phyloP scores from a whole-genome alignment of 2,113 vertebrate genomes.

The Megaptera novaeangliae region DNA sequence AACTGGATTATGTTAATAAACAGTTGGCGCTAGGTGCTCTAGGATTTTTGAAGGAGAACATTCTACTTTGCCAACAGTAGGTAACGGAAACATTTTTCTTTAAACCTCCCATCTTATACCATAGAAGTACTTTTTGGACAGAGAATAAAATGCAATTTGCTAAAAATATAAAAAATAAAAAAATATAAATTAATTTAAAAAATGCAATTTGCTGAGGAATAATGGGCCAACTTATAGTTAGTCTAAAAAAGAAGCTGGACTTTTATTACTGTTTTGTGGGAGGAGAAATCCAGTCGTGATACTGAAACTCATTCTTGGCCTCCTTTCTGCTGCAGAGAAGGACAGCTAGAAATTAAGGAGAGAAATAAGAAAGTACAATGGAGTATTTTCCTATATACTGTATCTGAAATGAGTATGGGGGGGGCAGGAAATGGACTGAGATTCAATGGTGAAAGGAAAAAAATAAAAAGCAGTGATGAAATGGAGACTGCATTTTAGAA shows the following conservation, averaged over 20 bases:
- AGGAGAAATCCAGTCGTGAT: not conserved
- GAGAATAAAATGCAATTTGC: not conserved
- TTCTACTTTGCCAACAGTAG: not conserved
- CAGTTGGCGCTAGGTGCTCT: not conserved
- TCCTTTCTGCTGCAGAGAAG: not conserved
- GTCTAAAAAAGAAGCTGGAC: not conserved
- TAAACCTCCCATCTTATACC: not conserved
- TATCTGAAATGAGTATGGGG: not conserved
- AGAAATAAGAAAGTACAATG: not conserved
- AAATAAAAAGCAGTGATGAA: not conserved
- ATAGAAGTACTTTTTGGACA: not conserved
- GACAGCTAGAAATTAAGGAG: not conserved
- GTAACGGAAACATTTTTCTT: not conserved
- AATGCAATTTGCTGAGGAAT: not conserved
- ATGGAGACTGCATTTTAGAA: not conserved
- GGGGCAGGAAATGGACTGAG: rapidly evolving
- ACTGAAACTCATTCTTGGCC: not conserved
- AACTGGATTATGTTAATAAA: not conserved
- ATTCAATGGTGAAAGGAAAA: not conserved
- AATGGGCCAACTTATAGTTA: not conserved
- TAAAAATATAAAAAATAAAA: too few species aligned
- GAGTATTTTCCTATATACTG: not conserved
- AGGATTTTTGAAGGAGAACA: not conserved
- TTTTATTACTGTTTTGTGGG: not conserved
- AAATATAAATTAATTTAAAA: not conserved